Percentiles rank a stretch among this genome's conserved stretches.
phyloP scores from a whole-genome alignment of 1,140 invertebrate genomes.

The Pseudomyrmex concolor region DNA sequence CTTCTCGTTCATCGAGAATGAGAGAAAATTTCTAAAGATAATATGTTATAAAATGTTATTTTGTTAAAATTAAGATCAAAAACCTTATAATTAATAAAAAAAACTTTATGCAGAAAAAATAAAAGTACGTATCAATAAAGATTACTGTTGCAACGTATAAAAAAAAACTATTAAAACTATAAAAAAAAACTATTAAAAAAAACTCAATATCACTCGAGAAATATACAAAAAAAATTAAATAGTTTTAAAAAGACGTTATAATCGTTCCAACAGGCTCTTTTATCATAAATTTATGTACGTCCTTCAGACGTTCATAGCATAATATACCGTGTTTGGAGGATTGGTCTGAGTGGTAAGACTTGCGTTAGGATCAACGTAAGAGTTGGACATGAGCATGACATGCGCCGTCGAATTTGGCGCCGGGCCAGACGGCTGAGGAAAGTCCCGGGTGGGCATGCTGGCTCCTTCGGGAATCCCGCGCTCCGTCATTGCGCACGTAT shows the following conservation, averaged over 20 bases:
- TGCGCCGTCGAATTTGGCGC: constrained; percentile 48
- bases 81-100: too few relatives aligned
- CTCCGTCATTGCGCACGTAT: constrained; percentile 84
- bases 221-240: too few relatives aligned
- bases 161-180: too few relatives aligned
- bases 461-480: constrained; percentile 88
- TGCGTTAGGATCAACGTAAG: constrained; percentile 71
- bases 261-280: background rate
- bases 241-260: background rate
- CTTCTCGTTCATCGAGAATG: background rate
- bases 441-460: constrained; percentile 86
- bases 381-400: constrained; percentile 62
- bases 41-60: too few relatives aligned
- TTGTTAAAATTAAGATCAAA: too few relatives aligned
- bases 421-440: constrained; percentile 62
- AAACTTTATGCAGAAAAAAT: too few relatives aligned
- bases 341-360: constrained; percentile 78
- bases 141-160: too few relatives aligned
- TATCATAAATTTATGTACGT: background rate
- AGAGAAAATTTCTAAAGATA: too few relatives aligned
- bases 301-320: constrained; percentile 83
- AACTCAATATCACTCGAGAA: too few relatives aligned
- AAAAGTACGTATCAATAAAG: too few relatives aligned
- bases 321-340: constrained; percentile 83
- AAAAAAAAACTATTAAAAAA: too few relatives aligned